Percentiles rank a stretch among this genome's conserved stretches.
These are phyloP conservation scores for Lagenorhynchus albirostris DNA, from an alignment of 2,113 vertebrate genomes.

Conservation along the genomic window DNA sequence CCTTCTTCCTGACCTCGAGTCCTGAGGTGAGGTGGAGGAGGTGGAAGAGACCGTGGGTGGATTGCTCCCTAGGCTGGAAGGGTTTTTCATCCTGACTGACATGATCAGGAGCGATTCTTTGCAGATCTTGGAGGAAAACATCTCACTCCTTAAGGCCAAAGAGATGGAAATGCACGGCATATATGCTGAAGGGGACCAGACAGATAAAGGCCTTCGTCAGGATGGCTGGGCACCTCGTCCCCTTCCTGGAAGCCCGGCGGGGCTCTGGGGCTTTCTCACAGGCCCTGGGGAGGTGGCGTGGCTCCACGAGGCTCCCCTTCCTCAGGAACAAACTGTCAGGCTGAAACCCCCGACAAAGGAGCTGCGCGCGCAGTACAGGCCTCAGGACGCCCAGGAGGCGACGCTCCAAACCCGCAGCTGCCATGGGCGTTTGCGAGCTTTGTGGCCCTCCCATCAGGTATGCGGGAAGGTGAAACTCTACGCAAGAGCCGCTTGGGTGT, in stretches of 20 bases:
- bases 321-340: not conserved
- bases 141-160: constrained; percentile 58
- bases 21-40: constrained; percentile 33
- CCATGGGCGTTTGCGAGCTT: fast-evolving
- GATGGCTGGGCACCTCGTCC: constrained; percentile 56
- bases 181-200: constrained; percentile 60
- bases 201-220: constrained; percentile 73
- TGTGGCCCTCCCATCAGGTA: fast-evolving
- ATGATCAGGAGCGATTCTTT: constrained; percentile 66
- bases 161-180: constrained; percentile 62
- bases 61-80: constrained; percentile 56
- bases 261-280: constrained; percentile 25
- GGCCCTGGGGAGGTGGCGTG: constrained; percentile 51
- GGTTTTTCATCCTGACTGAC: constrained; percentile 60
- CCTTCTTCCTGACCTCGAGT: not conserved
- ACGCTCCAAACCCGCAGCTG: not conserved
- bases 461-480: fast-evolving
- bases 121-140: constrained; percentile 56
- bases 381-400: not conserved
- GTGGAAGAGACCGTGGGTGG: constrained; percentile 51
- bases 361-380: constrained; percentile 49
- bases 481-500: not conserved
- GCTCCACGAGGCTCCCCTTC: not conserved
- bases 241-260: constrained; percentile 63
- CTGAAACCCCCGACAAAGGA: not conserved